Evolutionary conservation across 2,888 invertebrate genomes (phyloP).

Genomic region (Rambutsinella grinnellia): DNA sequence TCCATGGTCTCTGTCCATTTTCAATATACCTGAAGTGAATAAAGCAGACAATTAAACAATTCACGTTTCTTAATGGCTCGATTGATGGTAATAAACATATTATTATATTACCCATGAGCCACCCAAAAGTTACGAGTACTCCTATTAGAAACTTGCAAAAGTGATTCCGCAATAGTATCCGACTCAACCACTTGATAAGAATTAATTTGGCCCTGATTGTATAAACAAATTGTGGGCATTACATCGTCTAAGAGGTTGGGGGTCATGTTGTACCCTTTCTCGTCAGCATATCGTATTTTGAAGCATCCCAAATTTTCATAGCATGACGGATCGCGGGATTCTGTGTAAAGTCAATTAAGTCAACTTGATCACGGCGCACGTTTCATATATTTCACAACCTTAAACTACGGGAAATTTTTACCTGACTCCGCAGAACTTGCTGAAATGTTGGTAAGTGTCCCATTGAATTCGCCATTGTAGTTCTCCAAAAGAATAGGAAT

Average conservation of each 20-base stretch:
- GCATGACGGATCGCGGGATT: too few species aligned
- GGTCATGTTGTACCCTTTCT: slow-evolving; percentile 59
- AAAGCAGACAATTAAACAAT: too few species aligned
- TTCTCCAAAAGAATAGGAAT: slow-evolving; percentile 52
- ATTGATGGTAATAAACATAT: too few species aligned
- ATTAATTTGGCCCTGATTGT: slow-evolving; percentile 15
- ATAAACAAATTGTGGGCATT: slow-evolving; percentile 73
- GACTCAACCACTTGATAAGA: slow-evolving; percentile 42
- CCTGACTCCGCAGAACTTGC: neutral
- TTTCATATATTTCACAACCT: too few species aligned
- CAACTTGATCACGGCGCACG: too few species aligned
- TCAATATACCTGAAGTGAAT: too few species aligned
- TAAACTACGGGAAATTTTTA: neutral
- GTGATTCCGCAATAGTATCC: slow-evolving; percentile 15
- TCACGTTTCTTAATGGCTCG: too few species aligned
- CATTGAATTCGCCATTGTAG: slow-evolving; percentile 27
- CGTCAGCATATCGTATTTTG: slow-evolving; percentile 44
- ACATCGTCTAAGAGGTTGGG: slow-evolving; percentile 78
- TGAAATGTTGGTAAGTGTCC: neutral
- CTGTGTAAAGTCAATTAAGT: too few species aligned
- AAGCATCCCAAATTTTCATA: slow-evolving; percentile 14
- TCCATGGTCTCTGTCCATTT: slow-evolving; percentile 85
- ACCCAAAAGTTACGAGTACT: slow-evolving; percentile 79
- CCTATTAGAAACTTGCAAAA: slow-evolving; percentile 70
- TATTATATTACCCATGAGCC: too few species aligned